Base-by-base conservation (phyloP, 2,797 vertebrate species). In the Gallirallus australis region DNA sequence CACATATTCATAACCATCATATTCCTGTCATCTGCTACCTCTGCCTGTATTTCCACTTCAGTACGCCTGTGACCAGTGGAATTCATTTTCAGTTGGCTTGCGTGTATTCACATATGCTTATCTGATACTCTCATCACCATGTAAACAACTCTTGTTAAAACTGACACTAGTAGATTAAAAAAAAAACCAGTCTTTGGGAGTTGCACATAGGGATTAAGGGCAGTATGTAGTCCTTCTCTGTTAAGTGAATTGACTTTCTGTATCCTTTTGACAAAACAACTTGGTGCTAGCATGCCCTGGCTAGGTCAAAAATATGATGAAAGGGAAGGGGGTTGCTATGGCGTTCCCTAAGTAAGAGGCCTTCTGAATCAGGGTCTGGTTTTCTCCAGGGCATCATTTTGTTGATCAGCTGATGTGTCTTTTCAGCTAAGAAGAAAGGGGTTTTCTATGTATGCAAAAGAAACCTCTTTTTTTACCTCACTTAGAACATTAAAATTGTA, bases 381-480 rank as follows among this genome's bases (percentile, higher is more conserved):
- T 96, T 96, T 92, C 69, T 94, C 87, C 65, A 90, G 97, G 96
- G 86, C 75, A 82, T 98, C 91, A 95, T 96, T 97, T 96, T 97
- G 96, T 98, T 98, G 97, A 98, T 97, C 97, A 98, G 92, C 96
- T 97, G 90, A 94, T 96, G 86, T 97, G 93, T 97, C 96, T 93
- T 96, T 97, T 93, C 93, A 94, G 45, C 52, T 90, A 89, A 83
- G 48, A 89, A 89, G 59, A 91, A 89, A 94, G 89, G 30, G 53
- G 33, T 60, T 93, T 90, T 90, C 30, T 40, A 6, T 69, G 28
- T 79, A 47, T 60, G 68, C 33, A 87, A 42, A 78, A 47, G 77
- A 89, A 37, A 13, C 19, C 24, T 42, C 98, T 64, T 90, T 42
- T 73, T 56, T 97, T 98, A 99, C 99, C 98, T 99, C 98, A 98